Percentiles rank a stretch among this genome's conserved stretches.
Evolutionary conservation across 2,797 vertebrate species (phyloP).

Genomic region (Danio jaintianensis): DNA sequence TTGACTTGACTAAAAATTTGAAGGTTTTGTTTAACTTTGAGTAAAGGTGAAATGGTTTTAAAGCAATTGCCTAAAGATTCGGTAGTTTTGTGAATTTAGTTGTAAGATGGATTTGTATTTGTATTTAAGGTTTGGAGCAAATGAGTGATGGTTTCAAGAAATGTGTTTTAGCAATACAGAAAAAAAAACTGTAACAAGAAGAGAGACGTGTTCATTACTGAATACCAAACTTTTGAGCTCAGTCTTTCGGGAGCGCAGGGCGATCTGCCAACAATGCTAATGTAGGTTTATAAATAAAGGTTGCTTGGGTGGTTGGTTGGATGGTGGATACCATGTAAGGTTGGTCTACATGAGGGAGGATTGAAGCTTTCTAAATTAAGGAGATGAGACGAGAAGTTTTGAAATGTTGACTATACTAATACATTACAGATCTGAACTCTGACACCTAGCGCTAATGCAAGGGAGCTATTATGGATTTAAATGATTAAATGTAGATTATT

Average conservation of each 20-base stretch:
- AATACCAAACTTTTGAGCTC: background rate
- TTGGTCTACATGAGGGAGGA: constrained; percentile 23
- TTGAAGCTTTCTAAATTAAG: background rate
- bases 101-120: too few relatives aligned
- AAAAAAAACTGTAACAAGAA: too few relatives aligned
- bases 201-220: constrained; percentile 1
- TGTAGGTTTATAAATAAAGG: constrained; percentile 37
- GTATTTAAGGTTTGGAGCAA: too few relatives aligned
- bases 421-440: background rate
- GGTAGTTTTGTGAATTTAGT: too few relatives aligned
- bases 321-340: constrained; percentile 53
- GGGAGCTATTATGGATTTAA: background rate
- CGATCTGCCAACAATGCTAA: constrained; percentile 43
- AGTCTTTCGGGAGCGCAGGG: constrained; percentile 32
- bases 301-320: constrained; percentile 21
- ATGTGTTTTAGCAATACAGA: too few relatives aligned
- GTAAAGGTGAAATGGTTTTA: too few relatives aligned
- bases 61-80: too few relatives aligned
- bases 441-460: background rate
- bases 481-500: too few relatives aligned
- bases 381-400: background rate
- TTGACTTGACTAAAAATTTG: too few relatives aligned
- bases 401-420: background rate
- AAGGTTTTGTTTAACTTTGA: too few relatives aligned
- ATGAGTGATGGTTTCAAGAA: too few relatives aligned